These are phyloP conservation scores for Anthonomus grandis DNA, from an alignment of 1,140 invertebrate species.

Conservation along the genomic window DNA sequence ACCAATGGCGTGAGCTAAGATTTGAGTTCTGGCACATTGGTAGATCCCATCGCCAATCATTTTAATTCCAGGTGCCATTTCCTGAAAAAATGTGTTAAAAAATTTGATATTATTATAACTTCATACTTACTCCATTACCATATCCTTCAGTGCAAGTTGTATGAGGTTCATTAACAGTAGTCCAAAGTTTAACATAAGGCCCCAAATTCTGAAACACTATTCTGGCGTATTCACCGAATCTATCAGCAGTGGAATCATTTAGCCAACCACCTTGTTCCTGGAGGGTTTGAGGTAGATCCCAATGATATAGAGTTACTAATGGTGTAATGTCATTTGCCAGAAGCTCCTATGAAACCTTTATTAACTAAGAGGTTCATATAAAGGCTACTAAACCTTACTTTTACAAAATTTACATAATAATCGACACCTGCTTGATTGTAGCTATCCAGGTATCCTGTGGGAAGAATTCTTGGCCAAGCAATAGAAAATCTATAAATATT, in stretches of 20 bases:
- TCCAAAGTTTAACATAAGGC: constrained; percentile 27
- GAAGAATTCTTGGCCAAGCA: constrained; percentile 54
- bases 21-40: constrained; percentile 17
- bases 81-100: constrained; percentile 6
- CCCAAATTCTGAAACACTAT: constrained; percentile 31
- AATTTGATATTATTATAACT: neutral
- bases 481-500: constrained; percentile 58
- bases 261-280: constrained; percentile 42
- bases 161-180: constrained; percentile 50
- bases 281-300: constrained; percentile 44
- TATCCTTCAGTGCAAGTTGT: constrained; percentile 29
- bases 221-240: constrained; percentile 44
- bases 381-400: neutral
- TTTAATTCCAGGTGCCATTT: constrained; percentile 1
- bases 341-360: constrained; percentile 2
- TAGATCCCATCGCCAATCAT: constrained; percentile 15
- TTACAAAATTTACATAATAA: constrained; percentile 57
- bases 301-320: constrained; percentile 51
- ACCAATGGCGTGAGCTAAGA: constrained; percentile 39
- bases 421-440: constrained; percentile 23
- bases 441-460: constrained; percentile 20
- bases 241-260: constrained; percentile 39
- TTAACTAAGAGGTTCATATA: neutral
- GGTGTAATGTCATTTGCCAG: constrained; percentile 8
- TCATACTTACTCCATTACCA: constrained; percentile 2